Base-by-base conservation (phyloP, 2,888 invertebrate species). In the Erebia palarica region DNA sequence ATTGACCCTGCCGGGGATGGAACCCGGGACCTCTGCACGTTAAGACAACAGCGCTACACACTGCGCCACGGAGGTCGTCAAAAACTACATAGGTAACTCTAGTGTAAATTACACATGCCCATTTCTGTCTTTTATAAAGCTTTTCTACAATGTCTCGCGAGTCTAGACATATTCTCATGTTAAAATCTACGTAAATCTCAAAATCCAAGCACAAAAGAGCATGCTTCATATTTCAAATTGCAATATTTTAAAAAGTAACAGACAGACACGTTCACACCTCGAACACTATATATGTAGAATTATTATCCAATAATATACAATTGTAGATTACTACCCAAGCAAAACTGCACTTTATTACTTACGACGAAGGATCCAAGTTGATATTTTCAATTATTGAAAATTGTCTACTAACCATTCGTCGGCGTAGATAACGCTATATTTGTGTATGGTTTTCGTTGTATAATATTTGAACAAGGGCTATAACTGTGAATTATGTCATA, bases 261-360 rank as follows among this genome's bases (percentile, higher is more conserved):
- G 58, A 58, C 58, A 27, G 14, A 58, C 14, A 3, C 16, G 16
- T 18, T 53, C 16, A 4, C 16, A 53, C 14, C 27, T 14, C 16
- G 7, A 53, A 53, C n/a, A 14, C 36, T 14, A n/a, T 58, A 21
- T 14, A 16, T 60, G n/a, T 60, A n/a, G 42, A 60, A 60, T 36
- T 14, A 27, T 59, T 36, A 60, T 60, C 42, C 59, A 60, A 60
- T 60, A 42, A 60, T 27, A 60, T 7, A 59, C 11, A n/a, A 60
- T 60, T 42, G 36, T 36, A n/a, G 3, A 36, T 2, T 1, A 16
- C 16, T 60, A 3, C 36, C 42, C n/a, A 60, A 3, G 59, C 42
- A 42, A 60, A 36, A 42, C 14, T 60, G 36, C 42, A 42, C 59
- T 60, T 16, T n/a, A 60, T 36, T 9, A 16, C 8, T 53, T 11